Base-by-base conservation (phyloP, 1,140 invertebrate species). In the Cheumatopsyche charites region DNA sequence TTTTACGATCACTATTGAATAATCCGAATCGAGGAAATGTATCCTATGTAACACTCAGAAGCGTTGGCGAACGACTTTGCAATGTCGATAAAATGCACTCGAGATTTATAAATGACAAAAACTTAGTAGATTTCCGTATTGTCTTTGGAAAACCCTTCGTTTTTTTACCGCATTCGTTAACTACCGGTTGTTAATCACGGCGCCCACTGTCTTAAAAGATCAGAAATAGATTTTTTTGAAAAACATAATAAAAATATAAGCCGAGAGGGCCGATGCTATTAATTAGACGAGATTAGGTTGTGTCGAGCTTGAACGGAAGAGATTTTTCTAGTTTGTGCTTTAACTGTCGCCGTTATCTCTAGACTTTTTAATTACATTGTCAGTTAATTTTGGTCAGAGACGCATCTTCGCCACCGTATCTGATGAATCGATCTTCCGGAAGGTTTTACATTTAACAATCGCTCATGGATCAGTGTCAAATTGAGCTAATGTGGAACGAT, bases 1-100 rank as follows among this genome's bases (percentile, higher is more conserved):
- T 58, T 58, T 25, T 58, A 58, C 55, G 55, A 58, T 58, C 55
- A 25, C 55, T 17, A 58, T 58, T 58, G 55, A 58, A 58, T 58
- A 58, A 58, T 58, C 55, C 55, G 21, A 58, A 58, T 58, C 23
- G 55, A 17, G 55, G 55, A 58, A 58, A 58, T 58, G 9, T n/a
- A 58, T 12, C 23, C 55, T 19, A 23, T 47, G 43, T 58, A 58
- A 58, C 21, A 3, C 3, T 12, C 25, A 23, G 7, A 12, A 12
- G 55, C 55, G 55, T 58, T 26, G 55, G 55, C 55, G 55, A 58
- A 58, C 47, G 9, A 17, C 47, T 52, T 52, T 17, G 19, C 12
- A 13, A 47, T 13, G 4, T 3, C 45, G 5, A 52, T 52, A 36
- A 36, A 36, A 52, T 17, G 47, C 47, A 17, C 47, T 52, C 47